Evolutionary conservation across 2,888 invertebrate species (phyloP).

Genomic region (Lepidonotus clava): DNA sequence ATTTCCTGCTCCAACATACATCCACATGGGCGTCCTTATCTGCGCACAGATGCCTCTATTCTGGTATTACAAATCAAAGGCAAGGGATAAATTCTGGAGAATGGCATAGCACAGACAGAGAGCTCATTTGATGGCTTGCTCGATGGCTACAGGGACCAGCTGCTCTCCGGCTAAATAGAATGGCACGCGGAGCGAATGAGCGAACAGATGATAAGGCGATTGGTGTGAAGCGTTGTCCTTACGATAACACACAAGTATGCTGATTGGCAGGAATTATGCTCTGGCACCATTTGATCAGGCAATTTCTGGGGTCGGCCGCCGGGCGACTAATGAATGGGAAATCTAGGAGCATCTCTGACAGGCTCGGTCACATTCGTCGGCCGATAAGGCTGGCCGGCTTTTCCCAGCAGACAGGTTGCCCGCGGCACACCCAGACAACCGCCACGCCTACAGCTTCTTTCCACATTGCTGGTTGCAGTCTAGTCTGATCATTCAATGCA

Average conservation of each 20-base stretch:
- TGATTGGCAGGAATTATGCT: background rate
- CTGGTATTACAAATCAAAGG: too few relatives aligned
- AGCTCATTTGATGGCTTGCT: background rate
- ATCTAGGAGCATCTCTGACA: background rate
- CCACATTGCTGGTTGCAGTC: too few relatives aligned
- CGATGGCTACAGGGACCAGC: background rate
- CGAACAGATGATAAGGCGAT: background rate
- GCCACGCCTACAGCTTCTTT: too few relatives aligned
- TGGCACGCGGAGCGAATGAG: background rate
- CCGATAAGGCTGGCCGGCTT: background rate
- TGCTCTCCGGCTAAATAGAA: background rate
- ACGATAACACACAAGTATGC: background rate
- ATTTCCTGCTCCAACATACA: too few relatives aligned
- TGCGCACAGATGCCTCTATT: too few relatives aligned
- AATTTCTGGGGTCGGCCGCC: background rate
- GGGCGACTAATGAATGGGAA: background rate
- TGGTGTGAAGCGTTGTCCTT: background rate
- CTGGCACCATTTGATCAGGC: background rate
- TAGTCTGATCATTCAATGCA: too few relatives aligned
- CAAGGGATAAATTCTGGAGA: too few relatives aligned
- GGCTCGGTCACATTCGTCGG: background rate
- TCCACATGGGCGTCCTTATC: too few relatives aligned
- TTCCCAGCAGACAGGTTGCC: background rate
- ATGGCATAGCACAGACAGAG: background rate
- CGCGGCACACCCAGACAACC: too few relatives aligned